These are phyloP conservation scores for Motacilla alba DNA, from an alignment of 2,113 vertebrate species.

Conservation along the genomic window DNA sequence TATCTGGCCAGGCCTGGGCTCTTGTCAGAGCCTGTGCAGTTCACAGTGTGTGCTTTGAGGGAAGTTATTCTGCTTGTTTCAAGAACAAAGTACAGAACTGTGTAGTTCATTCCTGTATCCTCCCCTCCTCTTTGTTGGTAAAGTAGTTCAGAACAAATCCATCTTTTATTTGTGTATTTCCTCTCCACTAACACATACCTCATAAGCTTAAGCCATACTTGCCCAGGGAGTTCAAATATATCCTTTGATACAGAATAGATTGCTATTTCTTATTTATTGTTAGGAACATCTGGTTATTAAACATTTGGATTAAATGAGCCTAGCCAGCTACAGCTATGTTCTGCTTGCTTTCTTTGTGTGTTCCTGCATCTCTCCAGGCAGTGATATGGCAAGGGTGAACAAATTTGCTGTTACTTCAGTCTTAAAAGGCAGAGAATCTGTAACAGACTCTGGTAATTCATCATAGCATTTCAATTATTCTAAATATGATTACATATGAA, in stretches of 20 bases:
- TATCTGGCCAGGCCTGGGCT: not conserved
- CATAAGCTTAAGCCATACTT: not conserved
- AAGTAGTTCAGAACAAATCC: not conserved
- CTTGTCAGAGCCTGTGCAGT: not conserved
- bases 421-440: not conserved
- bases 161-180: not conserved
- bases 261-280: not conserved
- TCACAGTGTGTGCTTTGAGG: not conserved
- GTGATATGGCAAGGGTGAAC: not conserved
- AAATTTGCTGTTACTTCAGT: not conserved
- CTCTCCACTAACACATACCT: not conserved
- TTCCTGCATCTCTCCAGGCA: not conserved
- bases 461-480: not conserved
- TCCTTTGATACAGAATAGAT: not conserved
- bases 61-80: not conserved
- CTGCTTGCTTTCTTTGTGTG: not conserved
- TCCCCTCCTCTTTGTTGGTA: not conserved
- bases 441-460: not conserved
- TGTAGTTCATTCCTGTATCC: not conserved
- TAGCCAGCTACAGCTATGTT: not conserved
- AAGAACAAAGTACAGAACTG: not conserved
- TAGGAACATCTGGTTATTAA: not conserved
- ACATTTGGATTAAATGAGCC: slow-evolving; percentile 4
- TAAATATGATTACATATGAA: not conserved
- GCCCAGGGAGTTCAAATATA: not conserved